These are phyloP conservation scores for Pseudochromis fuscus DNA, from an alignment of 2,797 vertebrate genomes.

Conservation along the genomic window DNA sequence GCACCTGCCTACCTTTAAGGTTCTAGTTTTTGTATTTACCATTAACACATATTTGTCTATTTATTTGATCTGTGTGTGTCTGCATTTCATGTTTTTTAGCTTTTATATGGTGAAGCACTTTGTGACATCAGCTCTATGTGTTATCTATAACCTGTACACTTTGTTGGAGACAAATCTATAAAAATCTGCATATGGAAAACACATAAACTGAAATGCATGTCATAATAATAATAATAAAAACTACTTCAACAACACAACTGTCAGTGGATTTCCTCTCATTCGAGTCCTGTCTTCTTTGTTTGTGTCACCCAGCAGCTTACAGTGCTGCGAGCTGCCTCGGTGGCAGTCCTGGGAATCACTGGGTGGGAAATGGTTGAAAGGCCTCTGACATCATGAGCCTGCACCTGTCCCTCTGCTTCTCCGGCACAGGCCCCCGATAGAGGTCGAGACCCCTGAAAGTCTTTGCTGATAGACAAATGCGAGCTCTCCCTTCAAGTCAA, in stretches of 20 bases:
- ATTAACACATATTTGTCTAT: background rate
- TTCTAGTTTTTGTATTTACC: no score
- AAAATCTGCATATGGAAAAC: background rate
- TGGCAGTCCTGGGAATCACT: slow-evolving; percentile 70
- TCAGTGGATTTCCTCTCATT: background rate
- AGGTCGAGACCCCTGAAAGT: slow-evolving; percentile 77
- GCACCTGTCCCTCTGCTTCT: slow-evolving; percentile 83
- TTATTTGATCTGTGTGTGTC: background rate
- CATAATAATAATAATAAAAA: background rate
- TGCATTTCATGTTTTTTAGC: background rate
- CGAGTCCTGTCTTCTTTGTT: slow-evolving; percentile 17
- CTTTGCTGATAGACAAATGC: slow-evolving; percentile 80
- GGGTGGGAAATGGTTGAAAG: slow-evolving; percentile 58
- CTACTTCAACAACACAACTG: no score
- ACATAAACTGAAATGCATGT: background rate
- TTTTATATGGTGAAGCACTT: background rate
- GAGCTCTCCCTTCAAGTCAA: slow-evolving; percentile 68
- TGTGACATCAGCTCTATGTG: background rate
- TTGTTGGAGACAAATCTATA: background rate
- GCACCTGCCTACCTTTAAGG: no score
- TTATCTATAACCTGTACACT: background rate
- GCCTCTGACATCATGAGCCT: slow-evolving; percentile 77
- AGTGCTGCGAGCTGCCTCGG: slow-evolving; percentile 55
- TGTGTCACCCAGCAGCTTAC: slow-evolving; percentile 57
- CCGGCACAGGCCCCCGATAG: slow-evolving; percentile 47